Evolutionary conservation across 2,888 invertebrate species (phyloP).

Genomic region (Nesidiocoris tenuis): DNA sequence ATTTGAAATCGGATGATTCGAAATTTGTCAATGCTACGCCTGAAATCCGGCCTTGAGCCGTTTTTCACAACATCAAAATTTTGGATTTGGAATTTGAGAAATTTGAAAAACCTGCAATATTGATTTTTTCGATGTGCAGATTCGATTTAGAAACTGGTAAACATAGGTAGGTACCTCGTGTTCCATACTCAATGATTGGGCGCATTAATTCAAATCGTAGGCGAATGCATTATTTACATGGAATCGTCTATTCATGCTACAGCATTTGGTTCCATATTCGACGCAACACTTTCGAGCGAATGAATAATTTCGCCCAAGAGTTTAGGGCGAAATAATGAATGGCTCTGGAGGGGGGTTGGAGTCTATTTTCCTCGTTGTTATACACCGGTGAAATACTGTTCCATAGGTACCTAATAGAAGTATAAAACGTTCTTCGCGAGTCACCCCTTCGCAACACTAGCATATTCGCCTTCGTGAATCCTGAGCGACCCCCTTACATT

Average conservation of each 20-base stretch:
- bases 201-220: too few relatives aligned
- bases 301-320: neutral
- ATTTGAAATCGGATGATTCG: too few relatives aligned
- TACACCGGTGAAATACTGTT: neutral
- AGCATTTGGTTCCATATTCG: neutral
- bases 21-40: too few relatives aligned
- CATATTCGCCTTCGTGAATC: neutral
- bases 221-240: neutral
- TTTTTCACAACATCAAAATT: too few relatives aligned
- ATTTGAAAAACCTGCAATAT: too few relatives aligned
- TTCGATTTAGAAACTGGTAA: too few relatives aligned
- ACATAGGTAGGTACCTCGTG: too few relatives aligned
- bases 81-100: too few relatives aligned
- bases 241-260: neutral
- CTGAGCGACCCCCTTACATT: neutral
- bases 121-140: too few relatives aligned
- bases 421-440: neutral
- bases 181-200: too few relatives aligned
- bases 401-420: neutral
- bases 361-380: neutral
- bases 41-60: too few relatives aligned
- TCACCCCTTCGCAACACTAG: neutral
- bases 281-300: neutral
- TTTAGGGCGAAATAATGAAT: neutral
- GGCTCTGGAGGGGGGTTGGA: neutral